These are phyloP conservation scores for Drosophila setosimentum DNA, from an alignment of 2,888 invertebrate genomes.

Conservation along the genomic window DNA sequence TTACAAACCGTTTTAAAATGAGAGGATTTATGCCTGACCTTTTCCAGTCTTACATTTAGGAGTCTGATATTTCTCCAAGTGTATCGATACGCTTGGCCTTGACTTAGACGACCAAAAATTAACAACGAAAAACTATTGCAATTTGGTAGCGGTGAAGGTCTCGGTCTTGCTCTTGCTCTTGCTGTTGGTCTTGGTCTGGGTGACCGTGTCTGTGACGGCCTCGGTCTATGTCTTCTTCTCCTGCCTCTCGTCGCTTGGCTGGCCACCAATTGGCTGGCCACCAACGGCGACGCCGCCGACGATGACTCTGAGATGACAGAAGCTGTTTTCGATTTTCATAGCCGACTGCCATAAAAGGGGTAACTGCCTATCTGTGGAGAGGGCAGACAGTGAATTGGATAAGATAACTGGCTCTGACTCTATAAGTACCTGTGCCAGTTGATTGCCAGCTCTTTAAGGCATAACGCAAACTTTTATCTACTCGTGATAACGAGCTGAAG, in stretches of 20 bases:
- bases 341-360: slow-evolving; percentile 57
- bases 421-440: slow-evolving; percentile 9
- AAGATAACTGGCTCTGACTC: slow-evolving; percentile 59
- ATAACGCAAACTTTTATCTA: slow-evolving; percentile 58
- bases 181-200: slow-evolving; percentile 3
- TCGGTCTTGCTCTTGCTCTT: slow-evolving; percentile 18
- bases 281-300: slow-evolving; percentile 13
- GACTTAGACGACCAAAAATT: slow-evolving; percentile 28
- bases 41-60: not conserved
- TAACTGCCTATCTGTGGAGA: slow-evolving; percentile 23
- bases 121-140: slow-evolving; percentile 33
- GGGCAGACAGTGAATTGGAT: slow-evolving; percentile 19
- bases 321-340: slow-evolving; percentile 28
- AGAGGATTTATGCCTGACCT: not conserved
- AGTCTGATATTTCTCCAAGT: not conserved
- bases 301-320: slow-evolving; percentile 4
- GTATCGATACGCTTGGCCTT: slow-evolving; percentile 43
- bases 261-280: slow-evolving; percentile 18
- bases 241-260: not conserved
- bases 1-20: not conserved
- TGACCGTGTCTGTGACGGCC: not conserved
- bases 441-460: slow-evolving; percentile 46
- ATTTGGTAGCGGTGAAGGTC: slow-evolving; percentile 54
- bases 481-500: slow-evolving; percentile 53
- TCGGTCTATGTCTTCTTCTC: not conserved